phyloP scores from a whole-genome alignment of 2,113 vertebrate species.

The Sinocyclocheilus anophthalmus region DNA sequence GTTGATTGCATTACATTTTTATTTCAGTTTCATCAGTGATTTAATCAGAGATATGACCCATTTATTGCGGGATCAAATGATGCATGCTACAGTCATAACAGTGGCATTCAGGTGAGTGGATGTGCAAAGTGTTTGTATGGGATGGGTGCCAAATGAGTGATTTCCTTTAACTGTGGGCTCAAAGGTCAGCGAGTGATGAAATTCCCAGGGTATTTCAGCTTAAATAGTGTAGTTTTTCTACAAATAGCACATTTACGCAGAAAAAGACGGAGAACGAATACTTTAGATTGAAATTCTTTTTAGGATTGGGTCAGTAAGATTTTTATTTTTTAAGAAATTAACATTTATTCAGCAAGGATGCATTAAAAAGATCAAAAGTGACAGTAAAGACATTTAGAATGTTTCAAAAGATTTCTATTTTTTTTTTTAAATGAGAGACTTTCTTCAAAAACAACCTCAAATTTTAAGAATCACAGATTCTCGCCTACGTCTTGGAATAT shows the following conservation, averaged over 20 bases:
- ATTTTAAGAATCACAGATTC: too few relatives aligned
- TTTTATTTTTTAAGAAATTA: too few relatives aligned
- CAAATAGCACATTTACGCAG: not conserved
- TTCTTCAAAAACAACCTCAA: too few relatives aligned
- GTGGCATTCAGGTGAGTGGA: not conserved
- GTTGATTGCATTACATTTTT: not conserved
- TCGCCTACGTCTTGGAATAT: too few relatives aligned
- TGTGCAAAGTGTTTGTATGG: conserved; percentile 23
- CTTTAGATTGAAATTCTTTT: not conserved
- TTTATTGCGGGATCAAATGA: not conserved
- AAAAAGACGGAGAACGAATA: not conserved
- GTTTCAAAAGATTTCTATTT: not conserved
- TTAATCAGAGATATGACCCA: not conserved
- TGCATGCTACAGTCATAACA: not conserved
- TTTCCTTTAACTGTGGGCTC: conserved; percentile 38
- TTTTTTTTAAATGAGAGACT: too few relatives aligned
- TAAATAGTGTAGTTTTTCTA: not conserved
- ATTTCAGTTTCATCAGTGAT: not conserved
- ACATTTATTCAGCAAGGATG: too few relatives aligned
- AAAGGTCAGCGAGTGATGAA: conserved; percentile 45
- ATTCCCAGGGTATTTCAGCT: conserved; percentile 6
- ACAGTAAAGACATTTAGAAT: not conserved
- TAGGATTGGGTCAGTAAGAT: not conserved
- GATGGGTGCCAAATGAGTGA: conserved; percentile 37
- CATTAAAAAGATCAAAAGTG: not conserved